Evolutionary conservation across 2,113 vertebrate species (phyloP).

Genomic region (Nannobrachium achirus): DNA sequence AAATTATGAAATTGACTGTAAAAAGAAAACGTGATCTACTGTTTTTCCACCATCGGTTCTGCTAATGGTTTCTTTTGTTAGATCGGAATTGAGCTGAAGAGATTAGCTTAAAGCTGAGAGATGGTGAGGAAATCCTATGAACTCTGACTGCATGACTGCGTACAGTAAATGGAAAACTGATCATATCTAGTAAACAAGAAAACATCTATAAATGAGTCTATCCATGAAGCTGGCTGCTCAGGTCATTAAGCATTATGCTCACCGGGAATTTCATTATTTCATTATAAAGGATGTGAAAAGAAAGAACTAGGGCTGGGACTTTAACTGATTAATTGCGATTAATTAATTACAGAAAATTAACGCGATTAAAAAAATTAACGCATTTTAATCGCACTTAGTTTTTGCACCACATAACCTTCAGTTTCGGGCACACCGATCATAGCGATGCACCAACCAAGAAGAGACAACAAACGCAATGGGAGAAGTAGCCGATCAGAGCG

Average conservation of each 20-base stretch:
- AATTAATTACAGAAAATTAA: no score
- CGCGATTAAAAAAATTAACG: no score
- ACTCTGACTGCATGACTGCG: slow-evolving; percentile 34
- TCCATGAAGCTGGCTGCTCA: not conserved
- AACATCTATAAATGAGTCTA: not conserved
- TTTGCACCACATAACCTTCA: no score
- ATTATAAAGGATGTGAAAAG: not conserved
- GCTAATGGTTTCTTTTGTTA: slow-evolving; percentile 64
- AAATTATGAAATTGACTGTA: no score
- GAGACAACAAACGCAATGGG: no score
- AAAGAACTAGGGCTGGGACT: no score
- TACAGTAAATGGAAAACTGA: slow-evolving; percentile 24
- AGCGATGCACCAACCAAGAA: no score
- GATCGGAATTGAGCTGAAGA: slow-evolving; percentile 55
- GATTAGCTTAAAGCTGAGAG: slow-evolving; percentile 46
- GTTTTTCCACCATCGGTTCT: slow-evolving; percentile 33
- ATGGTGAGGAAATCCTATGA: slow-evolving; percentile 31
- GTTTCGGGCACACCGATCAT: no score
- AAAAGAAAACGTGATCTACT: slow-evolving; percentile 3
- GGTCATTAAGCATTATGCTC: not conserved
- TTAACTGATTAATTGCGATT: no score
- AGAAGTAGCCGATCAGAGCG: no score
- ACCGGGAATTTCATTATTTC: not conserved
- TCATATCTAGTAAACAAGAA: slow-evolving; percentile 33
- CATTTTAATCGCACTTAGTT: no score